Conservation (phyloP, 2,797 vertebrate genomes). For the Eremophila alpestris region DNA sequence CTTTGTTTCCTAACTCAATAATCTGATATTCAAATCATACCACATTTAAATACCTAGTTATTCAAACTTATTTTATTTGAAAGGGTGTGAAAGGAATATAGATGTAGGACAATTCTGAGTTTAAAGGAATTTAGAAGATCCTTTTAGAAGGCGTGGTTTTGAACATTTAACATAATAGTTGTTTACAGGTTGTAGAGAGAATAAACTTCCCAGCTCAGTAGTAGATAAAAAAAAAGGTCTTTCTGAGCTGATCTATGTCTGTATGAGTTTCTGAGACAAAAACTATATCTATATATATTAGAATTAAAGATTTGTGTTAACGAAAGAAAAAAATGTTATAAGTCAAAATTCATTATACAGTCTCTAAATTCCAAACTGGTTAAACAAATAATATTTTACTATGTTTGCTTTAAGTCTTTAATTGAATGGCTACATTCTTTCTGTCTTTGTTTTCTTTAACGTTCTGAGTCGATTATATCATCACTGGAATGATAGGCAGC, state of each 20-base stretch:
- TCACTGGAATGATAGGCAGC: background rate
- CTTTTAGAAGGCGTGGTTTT: background rate
- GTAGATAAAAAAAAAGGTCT: background rate
- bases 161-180: background rate
- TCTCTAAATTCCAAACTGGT: background rate
- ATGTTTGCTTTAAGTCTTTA: background rate
- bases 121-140: background rate
- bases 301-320: background rate
- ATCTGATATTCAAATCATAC: background rate
- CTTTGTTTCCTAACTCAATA: background rate
- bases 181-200: background rate
- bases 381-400: background rate
- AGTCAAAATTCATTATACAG: background rate
- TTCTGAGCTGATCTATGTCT: background rate
- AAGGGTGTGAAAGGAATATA: background rate
- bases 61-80: background rate
- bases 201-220: background rate
- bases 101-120: background rate
- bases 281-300: background rate
- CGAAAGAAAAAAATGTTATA: background rate
- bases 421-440: background rate
- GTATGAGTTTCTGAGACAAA: background rate
- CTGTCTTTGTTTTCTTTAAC: background rate
- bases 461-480: constrained; percentile 30
- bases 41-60: background rate